Conservation (phyloP, 2,888 invertebrate genomes). For the Theristus sp. region DNA sequence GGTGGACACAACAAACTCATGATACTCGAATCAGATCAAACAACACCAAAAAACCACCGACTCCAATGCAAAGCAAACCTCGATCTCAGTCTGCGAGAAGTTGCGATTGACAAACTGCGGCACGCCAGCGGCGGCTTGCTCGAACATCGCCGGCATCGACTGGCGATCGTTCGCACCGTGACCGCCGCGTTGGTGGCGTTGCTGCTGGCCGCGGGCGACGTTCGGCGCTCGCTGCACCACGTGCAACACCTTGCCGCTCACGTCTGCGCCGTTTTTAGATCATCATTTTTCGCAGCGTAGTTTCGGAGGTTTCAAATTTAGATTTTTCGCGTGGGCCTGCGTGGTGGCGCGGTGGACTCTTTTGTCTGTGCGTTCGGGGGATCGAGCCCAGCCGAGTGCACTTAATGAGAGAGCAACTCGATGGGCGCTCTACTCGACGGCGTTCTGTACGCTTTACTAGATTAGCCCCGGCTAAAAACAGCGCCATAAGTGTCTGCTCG, state of each 20-base stretch:
- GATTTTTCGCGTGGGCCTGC: no score
- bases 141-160: neutral
- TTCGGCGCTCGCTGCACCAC: slow-evolving; percentile 73
- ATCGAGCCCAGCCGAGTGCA: no score
- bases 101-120: neutral
- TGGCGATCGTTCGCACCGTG: slow-evolving; percentile 1
- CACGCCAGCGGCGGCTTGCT: slow-evolving; percentile 5
- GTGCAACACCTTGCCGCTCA: slow-evolving; percentile 76
- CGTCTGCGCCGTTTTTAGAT: slow-evolving; percentile 40
- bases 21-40: no score
- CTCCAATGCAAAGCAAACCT: slow-evolving; percentile 2
- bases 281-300: neutral
- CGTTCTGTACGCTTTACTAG: no score
- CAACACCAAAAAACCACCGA: no score
- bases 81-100: slow-evolving; percentile 1
- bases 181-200: slow-evolving; percentile 5
- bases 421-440: no score
- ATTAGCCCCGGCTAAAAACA: no score
- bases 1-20: no score
- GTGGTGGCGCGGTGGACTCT: no score
- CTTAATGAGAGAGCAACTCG: no score
- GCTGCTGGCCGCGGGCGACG: slow-evolving; percentile 9
- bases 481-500: no score
- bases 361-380: no score
- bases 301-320: neutral